These are phyloP conservation scores for Zaprionus bogoriensis DNA, from an alignment of 2,888 invertebrate genomes.

Conservation along the genomic window DNA sequence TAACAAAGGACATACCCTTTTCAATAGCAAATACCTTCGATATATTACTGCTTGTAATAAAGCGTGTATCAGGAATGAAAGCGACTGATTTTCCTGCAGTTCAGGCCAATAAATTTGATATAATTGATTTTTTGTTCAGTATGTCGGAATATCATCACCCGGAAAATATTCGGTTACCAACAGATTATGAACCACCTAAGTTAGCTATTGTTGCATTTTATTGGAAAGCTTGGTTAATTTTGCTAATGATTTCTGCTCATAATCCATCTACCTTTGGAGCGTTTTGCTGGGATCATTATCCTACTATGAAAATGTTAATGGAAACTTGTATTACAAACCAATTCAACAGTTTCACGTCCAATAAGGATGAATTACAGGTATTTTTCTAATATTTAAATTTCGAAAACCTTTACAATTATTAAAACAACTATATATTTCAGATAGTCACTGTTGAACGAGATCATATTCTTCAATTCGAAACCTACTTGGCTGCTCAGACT, in stretches of 20 bases:
- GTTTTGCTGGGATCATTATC: conserved; percentile 94
- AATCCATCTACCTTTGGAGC: conserved; percentile 95
- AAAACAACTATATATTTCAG: conserved; percentile 52
- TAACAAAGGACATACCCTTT: conserved; percentile 89
- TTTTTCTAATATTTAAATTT: neutral
- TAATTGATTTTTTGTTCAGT: conserved; percentile 95
- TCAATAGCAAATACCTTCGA: conserved; percentile 93
- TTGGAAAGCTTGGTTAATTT: conserved; percentile 96
- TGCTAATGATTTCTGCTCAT: conserved; percentile 94
- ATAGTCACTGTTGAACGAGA: conserved; percentile 89
- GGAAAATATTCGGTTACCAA: conserved; percentile 94
- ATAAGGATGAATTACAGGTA: conserved; percentile 87
- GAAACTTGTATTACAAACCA: conserved; percentile 98
- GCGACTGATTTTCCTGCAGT: conserved; percentile 88
- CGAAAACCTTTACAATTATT: neutral
- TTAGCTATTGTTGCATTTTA: conserved; percentile 95
- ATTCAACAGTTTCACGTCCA: conserved; percentile 84
- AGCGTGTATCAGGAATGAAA: conserved; percentile 91
- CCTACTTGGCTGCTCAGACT: conserved; percentile 94
- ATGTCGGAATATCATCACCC: conserved; percentile 96
- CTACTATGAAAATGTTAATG: conserved; percentile 94
- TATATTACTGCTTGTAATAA: conserved; percentile 91
- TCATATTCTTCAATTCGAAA: conserved; percentile 93
- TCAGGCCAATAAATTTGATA: conserved; percentile 90
- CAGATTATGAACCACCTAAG: conserved; percentile 91